Percentiles rank a stretch among this genome's conserved stretches.
These are phyloP conservation scores for Automeris io DNA, from an alignment of 2,888 invertebrate species.

Conservation along the genomic window DNA sequence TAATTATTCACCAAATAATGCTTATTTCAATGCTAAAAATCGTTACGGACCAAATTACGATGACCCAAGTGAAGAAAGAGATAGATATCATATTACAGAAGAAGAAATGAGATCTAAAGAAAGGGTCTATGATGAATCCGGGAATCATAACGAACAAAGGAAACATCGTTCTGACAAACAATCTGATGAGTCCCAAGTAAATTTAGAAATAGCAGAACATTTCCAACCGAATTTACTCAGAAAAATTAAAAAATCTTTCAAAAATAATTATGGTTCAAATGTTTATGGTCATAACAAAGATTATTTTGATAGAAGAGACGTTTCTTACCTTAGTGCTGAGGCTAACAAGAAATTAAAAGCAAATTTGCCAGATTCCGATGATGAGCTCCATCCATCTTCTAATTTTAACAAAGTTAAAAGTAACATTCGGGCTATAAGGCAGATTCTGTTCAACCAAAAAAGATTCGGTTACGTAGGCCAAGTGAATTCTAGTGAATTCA, in stretches of 20 bases:
- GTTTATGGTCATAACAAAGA: slow-evolving; percentile 28
- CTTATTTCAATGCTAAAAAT: slow-evolving; percentile 41
- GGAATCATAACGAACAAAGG: slow-evolving; percentile 2
- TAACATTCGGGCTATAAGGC: slow-evolving; percentile 22
- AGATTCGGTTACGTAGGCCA: slow-evolving; percentile 16
- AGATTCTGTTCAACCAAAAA: slow-evolving; percentile 24
- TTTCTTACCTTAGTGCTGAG: not conserved
- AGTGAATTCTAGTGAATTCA: not conserved
- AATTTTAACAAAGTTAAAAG: slow-evolving; percentile 13
- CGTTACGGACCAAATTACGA: slow-evolving; percentile 31
- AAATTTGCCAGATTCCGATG: slow-evolving; percentile 15
- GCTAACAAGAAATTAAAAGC: not conserved
- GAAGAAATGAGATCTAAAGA: slow-evolving; percentile 2
- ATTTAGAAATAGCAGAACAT: slow-evolving; percentile 1
- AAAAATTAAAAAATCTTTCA: slow-evolving; percentile 6
- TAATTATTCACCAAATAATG: slow-evolving; percentile 35
- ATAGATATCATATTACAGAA: slow-evolving; percentile 3
- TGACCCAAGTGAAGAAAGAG: slow-evolving; percentile 7
- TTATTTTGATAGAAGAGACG: slow-evolving; percentile 26
- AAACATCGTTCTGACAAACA: slow-evolving; percentile 12
- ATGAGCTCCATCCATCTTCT: slow-evolving; percentile 17
- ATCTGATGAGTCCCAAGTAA: slow-evolving; percentile 2
- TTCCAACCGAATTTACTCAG: not conserved
- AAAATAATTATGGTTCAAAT: slow-evolving; percentile 9
- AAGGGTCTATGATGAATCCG: no score